A percentile compares a stretch with the other conserved stretches of the same genome.
These are phyloP conservation scores for Aspidiotus rigidus DNA, from an alignment of 2,888 invertebrate species.

Conservation along the genomic window DNA sequence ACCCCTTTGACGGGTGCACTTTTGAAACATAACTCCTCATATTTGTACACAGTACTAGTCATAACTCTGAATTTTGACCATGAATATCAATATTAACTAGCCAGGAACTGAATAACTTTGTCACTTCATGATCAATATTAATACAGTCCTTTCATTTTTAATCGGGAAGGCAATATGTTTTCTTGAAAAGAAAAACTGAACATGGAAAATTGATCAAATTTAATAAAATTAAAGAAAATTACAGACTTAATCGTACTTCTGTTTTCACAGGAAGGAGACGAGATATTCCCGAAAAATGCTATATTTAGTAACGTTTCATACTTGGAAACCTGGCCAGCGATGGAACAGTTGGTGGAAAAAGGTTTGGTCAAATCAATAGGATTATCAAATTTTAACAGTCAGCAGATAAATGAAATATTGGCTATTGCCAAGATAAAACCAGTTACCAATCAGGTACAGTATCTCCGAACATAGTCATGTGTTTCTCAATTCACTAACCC, in stretches of 20 bases:
- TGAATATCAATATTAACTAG: no score
- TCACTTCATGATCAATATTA: no score
- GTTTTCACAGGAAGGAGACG: constrained; percentile 54
- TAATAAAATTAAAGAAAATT: background rate
- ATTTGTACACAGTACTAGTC: no score
- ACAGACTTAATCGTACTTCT: background rate
- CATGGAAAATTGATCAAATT: background rate
- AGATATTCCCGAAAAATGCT: constrained; percentile 54
- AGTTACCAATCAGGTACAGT: constrained; percentile 53
- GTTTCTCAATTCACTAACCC: background rate
- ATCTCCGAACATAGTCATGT: background rate
- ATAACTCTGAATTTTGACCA: no score
- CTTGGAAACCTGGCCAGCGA: constrained; percentile 62
- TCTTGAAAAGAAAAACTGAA: background rate
- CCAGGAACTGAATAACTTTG: no score
- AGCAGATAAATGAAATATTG: constrained; percentile 60
- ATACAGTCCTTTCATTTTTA: no score
- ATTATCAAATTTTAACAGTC: constrained; percentile 70
- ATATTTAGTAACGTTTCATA: constrained; percentile 59
- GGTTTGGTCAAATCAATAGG: constrained; percentile 67
- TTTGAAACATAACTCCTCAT: no score
- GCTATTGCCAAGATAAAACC: constrained; percentile 54
- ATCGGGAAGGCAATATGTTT: no score
- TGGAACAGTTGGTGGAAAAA: constrained; percentile 61
- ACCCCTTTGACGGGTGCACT: no score